These are phyloP conservation scores for Zosterops hypoxanthus DNA, from an alignment of 2,113 vertebrate genomes.

Conservation along the genomic window DNA sequence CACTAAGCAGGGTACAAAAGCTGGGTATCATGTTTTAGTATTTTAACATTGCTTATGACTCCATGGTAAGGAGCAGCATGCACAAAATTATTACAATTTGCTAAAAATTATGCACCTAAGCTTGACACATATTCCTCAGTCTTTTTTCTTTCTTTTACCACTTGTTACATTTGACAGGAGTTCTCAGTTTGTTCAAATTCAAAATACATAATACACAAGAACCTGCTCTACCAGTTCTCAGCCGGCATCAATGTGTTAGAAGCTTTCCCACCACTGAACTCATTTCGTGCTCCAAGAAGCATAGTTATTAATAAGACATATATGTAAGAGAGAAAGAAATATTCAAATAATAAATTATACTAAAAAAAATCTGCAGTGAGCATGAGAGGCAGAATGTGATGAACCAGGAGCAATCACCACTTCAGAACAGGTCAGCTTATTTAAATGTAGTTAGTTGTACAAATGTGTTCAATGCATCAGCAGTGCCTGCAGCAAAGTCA, in stretches of 20 bases:
- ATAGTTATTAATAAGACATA: not conserved
- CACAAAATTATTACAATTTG: not conserved
- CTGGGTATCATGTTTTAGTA: not conserved
- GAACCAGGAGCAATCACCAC: not conserved
- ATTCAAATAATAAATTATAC: not conserved
- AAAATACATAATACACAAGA: not conserved
- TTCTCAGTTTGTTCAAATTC: not conserved
- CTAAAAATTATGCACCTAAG: not conserved
- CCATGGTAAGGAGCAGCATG: not conserved
- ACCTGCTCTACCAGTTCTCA: not conserved
- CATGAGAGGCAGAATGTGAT: not conserved
- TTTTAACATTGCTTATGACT: not conserved
- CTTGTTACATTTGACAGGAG: not conserved
- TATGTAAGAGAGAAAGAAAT: not conserved
- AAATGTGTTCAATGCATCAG: not conserved
- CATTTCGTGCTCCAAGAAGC: not conserved
- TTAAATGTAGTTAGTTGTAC: rapidly evolving
- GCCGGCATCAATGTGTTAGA: not conserved
- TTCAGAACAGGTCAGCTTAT: not conserved
- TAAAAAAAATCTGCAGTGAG: not conserved
- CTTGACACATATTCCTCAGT: not conserved
- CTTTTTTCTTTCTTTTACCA: not conserved
- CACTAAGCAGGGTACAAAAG: not conserved
- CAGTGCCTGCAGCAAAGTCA: not conserved
- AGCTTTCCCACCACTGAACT: not conserved